phyloP scores from a whole-genome alignment of 2,888 invertebrate species.

The Ichneumoninae sp. region DNA sequence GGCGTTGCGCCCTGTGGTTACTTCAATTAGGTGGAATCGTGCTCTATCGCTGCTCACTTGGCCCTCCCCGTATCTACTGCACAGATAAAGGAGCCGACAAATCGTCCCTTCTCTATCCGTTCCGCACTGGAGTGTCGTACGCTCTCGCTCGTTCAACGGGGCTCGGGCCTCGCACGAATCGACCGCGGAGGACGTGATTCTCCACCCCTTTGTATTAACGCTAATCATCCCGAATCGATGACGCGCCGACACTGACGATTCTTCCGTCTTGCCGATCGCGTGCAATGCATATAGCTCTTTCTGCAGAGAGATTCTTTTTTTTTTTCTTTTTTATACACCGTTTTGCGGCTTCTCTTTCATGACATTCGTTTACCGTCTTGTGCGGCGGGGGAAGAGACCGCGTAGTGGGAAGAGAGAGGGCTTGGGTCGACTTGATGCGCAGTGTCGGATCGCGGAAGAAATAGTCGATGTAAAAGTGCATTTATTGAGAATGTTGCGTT shows the following conservation, averaged over 20 bases:
- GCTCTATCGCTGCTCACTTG: conserved; percentile 73
- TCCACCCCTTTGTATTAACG: conserved; percentile 79
- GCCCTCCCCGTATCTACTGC: conserved; percentile 69
- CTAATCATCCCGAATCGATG: conserved; percentile 80
- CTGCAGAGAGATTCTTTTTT: no score
- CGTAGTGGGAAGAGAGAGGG: no score
- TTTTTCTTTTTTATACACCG: no score
- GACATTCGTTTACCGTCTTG: no score
- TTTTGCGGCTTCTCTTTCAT: no score
- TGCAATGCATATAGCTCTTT: no score
- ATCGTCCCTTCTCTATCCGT: conserved; percentile 32
- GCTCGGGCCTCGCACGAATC: conserved; percentile 72
- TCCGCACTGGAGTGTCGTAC: not conserved
- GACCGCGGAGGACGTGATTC: conserved; percentile 80
- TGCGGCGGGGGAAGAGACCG: no score
- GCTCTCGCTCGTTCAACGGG: conserved; percentile 28
- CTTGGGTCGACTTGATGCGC: no score
- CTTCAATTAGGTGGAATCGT: conserved; percentile 83
- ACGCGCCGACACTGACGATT: conserved; percentile 58
- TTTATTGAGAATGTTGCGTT: no score
- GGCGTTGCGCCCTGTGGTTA: conserved; percentile 82
- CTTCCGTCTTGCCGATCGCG: not conserved
- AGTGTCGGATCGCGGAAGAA: no score
- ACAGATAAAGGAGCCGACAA: conserved; percentile 61
- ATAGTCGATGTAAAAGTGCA: no score